Evolutionary conservation across 2,888 invertebrate species (phyloP), one percentile per base, ranked within the genome.

Genomic region (Epiblema foenella): DNA sequence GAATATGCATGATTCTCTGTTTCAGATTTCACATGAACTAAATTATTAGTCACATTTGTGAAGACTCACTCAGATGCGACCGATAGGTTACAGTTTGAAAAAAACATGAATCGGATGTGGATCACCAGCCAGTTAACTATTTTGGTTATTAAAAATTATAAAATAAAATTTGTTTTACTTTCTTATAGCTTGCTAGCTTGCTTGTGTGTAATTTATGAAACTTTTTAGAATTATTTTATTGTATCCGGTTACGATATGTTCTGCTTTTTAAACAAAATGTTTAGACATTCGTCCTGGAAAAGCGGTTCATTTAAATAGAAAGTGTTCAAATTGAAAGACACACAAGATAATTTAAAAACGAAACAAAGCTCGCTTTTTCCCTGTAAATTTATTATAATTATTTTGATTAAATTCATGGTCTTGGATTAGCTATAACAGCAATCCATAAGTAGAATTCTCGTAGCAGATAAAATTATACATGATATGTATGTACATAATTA

Each of bases 401-500:
- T 11, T 11, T 15, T 42, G 29, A 17, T 17, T 20, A 33, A 3
- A 65, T 65, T 70, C 65, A 59, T 69, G 52, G 37, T 18, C 33
- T 58, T 33, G 18, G 20, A 51, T 29, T 20, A n/a, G n/a, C n/a
- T n/a, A 51, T 56, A 63, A 63, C 57, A 12, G 42, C 51, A 70
- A 59, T 64, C 0, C 3, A 24, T 20, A 52, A 51, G 42, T 4
- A 62, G 46, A 37, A 39, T 5, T n/a, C 24, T 69, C 10, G 18
- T 18, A 69, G 24, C 10, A 63, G 9, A 33, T 33, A 33, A 29
- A 57, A 42, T 29, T 39, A 46, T 29, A 15, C 64, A 52, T 52
- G 18, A 52, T 20, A 65, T 54, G 59, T 59, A 11, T n/a, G n/a
- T n/a, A n/a, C n/a, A n/a, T n/a, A n/a, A n/a, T n/a, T n/a, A n/a